A percentile compares a stretch with the other conserved stretches of the same genome.
These are phyloP conservation scores for Pantelozetes paolii DNA, from an alignment of 2,888 invertebrate genomes.

Conservation along the genomic window DNA sequence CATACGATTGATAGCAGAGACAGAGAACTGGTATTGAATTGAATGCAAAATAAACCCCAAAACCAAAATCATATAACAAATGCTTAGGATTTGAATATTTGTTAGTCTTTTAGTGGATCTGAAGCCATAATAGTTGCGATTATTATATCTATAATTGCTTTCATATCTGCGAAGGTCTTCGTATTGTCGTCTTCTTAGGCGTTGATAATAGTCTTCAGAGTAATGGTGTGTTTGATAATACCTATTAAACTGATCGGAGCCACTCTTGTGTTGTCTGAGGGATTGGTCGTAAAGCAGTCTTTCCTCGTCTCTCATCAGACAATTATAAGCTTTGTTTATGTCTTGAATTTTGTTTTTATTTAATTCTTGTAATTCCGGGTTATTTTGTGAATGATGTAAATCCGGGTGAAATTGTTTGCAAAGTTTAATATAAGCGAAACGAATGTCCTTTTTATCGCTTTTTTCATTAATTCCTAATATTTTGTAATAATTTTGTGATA, in stretches of 20 bases:
- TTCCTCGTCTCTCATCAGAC: slow-evolving; percentile 26
- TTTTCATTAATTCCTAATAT: background rate
- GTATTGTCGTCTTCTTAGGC: background rate
- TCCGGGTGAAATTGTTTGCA: slow-evolving; percentile 26
- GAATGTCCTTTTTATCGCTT: background rate
- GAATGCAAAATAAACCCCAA: background rate
- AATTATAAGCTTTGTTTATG: slow-evolving; percentile 41
- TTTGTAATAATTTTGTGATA: slow-evolving; percentile 21
- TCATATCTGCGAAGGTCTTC: background rate
- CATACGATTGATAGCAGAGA: background rate
- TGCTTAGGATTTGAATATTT: background rate
- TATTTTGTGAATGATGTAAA: background rate
- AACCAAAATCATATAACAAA: background rate
- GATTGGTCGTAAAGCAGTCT: slow-evolving; percentile 30
- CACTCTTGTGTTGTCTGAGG: background rate
- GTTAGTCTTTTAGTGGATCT: background rate
- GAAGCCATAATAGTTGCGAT: background rate
- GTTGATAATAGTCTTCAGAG: background rate
- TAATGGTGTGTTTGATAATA: background rate
- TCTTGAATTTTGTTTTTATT: slow-evolving; percentile 27
- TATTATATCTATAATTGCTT: background rate
- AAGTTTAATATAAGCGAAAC: slow-evolving; percentile 4
- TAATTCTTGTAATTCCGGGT: background rate
- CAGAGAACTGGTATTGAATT: background rate
- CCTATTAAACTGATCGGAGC: background rate